Percentiles rank a stretch among this genome's conserved stretches.
phyloP scores from a whole-genome alignment of 2,888 invertebrate genomes.

The Phengaris arion region DNA sequence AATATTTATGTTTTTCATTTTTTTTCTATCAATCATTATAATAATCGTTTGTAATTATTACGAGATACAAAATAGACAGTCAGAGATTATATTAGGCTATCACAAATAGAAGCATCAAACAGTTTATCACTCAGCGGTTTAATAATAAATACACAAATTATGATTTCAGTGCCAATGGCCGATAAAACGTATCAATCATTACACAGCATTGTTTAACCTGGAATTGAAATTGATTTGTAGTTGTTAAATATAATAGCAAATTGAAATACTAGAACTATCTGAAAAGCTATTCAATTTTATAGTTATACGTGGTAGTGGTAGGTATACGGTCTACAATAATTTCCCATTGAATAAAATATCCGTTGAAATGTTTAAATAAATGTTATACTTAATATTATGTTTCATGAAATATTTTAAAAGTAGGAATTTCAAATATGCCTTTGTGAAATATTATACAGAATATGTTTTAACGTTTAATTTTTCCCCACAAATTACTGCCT shows the following conservation, averaged over 20 bases:
- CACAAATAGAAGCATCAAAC: neutral
- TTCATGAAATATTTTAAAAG: constrained; percentile 9
- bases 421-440: constrained; percentile 8
- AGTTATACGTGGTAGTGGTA: neutral
- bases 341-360: neutral
- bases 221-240: constrained; percentile 11
- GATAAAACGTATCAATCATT: constrained; percentile 30
- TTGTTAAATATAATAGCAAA: constrained; percentile 21
- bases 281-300: neutral
- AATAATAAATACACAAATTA: constrained; percentile 19
- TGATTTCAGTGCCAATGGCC: constrained; percentile 31
- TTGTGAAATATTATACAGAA: neutral
- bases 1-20: neutral
- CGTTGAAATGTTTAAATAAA: neutral
- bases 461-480: constrained; percentile 6
- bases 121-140: neutral
- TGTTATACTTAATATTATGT: neutral
- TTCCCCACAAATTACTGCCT: constrained; percentile 24
- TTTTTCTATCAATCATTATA: neutral
- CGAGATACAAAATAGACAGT: neutral
- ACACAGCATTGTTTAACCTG: constrained; percentile 14
- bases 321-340: neutral
- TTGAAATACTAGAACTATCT: neutral
- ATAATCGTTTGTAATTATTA: neutral
- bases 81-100: neutral